Percentiles rank a stretch among this genome's conserved stretches.
Evolutionary conservation across 2,113 vertebrate genomes (phyloP).

Genomic region (Hemicordylus capensis): DNA sequence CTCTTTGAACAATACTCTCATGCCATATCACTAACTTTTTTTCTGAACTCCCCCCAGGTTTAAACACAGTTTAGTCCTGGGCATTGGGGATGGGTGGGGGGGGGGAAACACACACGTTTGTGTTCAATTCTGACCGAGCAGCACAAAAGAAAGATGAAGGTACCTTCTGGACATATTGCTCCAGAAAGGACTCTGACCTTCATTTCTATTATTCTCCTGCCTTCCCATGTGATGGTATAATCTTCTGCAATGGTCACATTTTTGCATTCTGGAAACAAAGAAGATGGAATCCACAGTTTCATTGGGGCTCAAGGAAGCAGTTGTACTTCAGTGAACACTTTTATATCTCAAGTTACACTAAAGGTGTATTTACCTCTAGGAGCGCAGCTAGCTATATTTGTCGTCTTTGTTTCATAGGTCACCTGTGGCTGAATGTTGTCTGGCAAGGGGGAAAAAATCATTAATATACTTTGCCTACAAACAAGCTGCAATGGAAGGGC

Average conservation of each 20-base stretch:
- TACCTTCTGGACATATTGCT: constrained; percentile 68
- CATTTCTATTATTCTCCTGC: constrained; percentile 77
- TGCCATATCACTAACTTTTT: not conserved
- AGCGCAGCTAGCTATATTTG: not conserved
- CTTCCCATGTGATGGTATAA: constrained; percentile 86
- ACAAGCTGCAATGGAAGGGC: constrained; percentile 4
- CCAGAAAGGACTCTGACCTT: constrained; percentile 75
- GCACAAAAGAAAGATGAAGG: not conserved
- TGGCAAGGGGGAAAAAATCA: not conserved
- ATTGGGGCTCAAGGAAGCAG: too few species aligned
- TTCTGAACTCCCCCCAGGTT: too few species aligned
- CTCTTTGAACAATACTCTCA: not conserved
- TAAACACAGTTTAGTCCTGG: too few species aligned
- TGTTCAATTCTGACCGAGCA: not conserved
- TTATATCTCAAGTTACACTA: not conserved
- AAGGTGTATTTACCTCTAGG: not conserved
- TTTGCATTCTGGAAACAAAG: constrained; percentile 72
- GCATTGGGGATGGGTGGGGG: too few species aligned
- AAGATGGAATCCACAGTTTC: not conserved
- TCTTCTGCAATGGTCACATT: constrained; percentile 82
- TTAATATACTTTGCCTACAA: not conserved
- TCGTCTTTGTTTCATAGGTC: not conserved
- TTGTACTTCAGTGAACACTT: not conserved
- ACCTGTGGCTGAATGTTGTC: not conserved
- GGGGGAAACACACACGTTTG: too few species aligned